Conservation (phyloP, 2,113 vertebrate species). For the Irena cyanogastra region DNA sequence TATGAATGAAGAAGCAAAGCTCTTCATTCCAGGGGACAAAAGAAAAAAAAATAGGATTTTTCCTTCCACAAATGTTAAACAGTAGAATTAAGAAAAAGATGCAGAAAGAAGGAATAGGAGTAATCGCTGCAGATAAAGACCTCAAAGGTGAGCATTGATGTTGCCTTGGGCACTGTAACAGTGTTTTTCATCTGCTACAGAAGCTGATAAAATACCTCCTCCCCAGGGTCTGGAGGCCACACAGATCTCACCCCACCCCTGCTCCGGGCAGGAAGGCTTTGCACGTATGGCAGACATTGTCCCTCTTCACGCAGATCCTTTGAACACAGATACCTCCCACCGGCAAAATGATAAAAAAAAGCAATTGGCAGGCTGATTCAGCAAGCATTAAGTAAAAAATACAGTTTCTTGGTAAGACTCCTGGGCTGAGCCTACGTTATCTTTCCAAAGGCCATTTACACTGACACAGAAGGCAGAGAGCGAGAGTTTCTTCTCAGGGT, state of each 20-base stretch:
- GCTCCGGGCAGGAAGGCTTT: not conserved
- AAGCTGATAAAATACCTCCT: not conserved
- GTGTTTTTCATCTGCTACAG: not conserved
- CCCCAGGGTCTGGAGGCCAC: not conserved
- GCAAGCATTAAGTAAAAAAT: not conserved
- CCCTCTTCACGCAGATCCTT: not conserved
- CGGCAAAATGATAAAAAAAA: not conserved
- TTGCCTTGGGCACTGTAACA: not conserved
- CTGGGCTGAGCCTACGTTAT: not conserved
- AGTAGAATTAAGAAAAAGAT: not conserved
- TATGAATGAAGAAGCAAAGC: not conserved
- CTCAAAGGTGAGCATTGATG: not conserved
- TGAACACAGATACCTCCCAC: not conserved
- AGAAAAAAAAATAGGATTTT: not conserved
- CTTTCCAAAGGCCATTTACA: not conserved
- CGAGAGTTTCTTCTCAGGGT: not conserved
- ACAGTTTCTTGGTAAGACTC: not conserved
- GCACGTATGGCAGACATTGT: not conserved
- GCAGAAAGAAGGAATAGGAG: not conserved
- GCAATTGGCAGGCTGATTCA: not conserved
- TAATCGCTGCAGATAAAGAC: not conserved
- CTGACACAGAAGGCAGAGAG: not conserved
- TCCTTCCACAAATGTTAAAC: not conserved
- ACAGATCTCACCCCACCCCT: not conserved
- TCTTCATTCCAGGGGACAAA: not conserved